These are phyloP conservation scores for Poecilia gillii DNA, from an alignment of 2,797 vertebrate species.

Conservation along the genomic window DNA sequence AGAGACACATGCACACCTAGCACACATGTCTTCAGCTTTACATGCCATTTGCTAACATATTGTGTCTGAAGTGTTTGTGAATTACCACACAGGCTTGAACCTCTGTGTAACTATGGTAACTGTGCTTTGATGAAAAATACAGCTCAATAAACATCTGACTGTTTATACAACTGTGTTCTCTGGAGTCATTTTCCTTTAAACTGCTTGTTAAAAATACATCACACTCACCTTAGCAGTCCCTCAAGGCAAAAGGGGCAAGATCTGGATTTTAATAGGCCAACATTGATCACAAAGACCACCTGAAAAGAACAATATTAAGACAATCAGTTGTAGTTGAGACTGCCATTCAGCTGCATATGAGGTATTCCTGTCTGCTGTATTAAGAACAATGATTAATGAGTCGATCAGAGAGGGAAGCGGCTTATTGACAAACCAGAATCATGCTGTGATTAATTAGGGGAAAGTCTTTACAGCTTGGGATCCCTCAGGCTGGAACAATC, in stretches of 20 bases:
- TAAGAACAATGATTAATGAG: conserved; percentile 77
- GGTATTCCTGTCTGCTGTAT: conserved; percentile 33
- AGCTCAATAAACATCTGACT: conserved; percentile 80
- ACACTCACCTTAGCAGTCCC: not conserved
- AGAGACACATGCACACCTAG: conserved; percentile 42
- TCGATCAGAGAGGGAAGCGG: conserved; percentile 32
- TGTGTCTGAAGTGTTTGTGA: conserved; percentile 63
- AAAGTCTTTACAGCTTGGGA: conserved; percentile 13
- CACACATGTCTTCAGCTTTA: conserved; percentile 43
- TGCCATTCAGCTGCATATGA: conserved; percentile 29
- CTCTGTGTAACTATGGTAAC: conserved; percentile 66
- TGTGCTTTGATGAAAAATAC: conserved; percentile 67
- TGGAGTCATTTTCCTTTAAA: conserved; percentile 11
- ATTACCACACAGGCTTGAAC: conserved; percentile 55
- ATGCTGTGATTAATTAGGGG: conserved; percentile 58
- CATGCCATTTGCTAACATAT: conserved; percentile 52
- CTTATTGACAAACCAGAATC: conserved; percentile 57
- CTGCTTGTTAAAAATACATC: not conserved
- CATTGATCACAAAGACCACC: conserved; percentile 42
- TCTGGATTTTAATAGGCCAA: conserved; percentile 31
- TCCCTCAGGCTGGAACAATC: conserved; percentile 64
- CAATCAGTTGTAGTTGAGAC: conserved; percentile 40
- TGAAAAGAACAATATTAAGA: conserved; percentile 40
- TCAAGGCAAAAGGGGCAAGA: conserved; percentile 17
- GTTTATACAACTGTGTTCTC: conserved; percentile 64